A percentile compares a stretch with the other conserved stretches of the same genome.
Conservation (phyloP, 2,113 vertebrate species). For the Brachionichthys hirsutus region DNA sequence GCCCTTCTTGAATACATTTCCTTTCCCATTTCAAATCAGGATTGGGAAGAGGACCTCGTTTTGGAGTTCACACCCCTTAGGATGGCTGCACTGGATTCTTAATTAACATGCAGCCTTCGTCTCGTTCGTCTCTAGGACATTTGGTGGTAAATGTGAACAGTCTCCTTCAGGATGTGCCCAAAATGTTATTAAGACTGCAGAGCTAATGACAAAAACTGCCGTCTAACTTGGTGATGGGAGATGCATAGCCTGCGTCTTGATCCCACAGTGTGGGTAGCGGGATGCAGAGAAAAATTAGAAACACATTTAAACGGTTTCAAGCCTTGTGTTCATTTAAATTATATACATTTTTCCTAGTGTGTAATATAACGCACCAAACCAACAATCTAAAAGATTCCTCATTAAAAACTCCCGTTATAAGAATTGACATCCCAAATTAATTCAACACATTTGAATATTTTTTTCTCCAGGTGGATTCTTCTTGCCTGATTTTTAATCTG, state of each 20-base stretch:
- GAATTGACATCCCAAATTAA: constrained; percentile 16
- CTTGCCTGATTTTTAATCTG: neutral
- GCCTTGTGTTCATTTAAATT: constrained; percentile 4
- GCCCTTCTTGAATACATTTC: constrained; percentile 33
- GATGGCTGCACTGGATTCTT: constrained; percentile 67
- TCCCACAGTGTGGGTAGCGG: neutral
- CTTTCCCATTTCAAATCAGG: constrained; percentile 26
- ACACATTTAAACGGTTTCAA: constrained; percentile 1
- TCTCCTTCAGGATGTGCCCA: constrained; percentile 46
- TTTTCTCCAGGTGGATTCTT: neutral
- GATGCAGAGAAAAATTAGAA: constrained; percentile 16
- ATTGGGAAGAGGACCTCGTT: constrained; percentile 43
- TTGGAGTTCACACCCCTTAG: constrained; percentile 68
- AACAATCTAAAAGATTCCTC: constrained; percentile 30
- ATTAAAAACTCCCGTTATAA: constrained; percentile 4
- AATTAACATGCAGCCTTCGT: constrained; percentile 77
- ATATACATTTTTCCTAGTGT: neutral
- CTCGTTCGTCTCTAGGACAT: constrained; percentile 58
- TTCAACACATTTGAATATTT: constrained; percentile 18
- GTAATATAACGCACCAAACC: constrained; percentile 9
- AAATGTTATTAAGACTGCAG: constrained; percentile 64
- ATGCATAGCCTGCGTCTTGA: constrained; percentile 42
- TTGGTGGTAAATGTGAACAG: constrained; percentile 45
- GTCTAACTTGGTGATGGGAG: constrained; percentile 26
- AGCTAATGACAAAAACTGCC: constrained; percentile 57